These are phyloP conservation scores for Caenorhabditis plicata DNA, from an alignment of 2,888 invertebrate species.

Conservation along the genomic window DNA sequence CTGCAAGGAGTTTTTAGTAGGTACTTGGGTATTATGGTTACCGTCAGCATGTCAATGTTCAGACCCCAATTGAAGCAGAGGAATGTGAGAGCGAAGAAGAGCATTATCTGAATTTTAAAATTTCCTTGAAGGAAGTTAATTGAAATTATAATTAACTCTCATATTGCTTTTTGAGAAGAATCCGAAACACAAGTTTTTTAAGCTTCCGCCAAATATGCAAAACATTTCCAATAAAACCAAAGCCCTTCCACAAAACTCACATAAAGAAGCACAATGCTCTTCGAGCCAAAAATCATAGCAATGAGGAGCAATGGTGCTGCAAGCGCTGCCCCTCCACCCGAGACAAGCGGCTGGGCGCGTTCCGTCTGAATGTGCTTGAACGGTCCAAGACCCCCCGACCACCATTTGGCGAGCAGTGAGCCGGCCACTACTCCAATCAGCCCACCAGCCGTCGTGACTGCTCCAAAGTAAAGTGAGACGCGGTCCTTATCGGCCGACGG, in stretches of 20 bases:
- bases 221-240: background rate
- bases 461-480: slow-evolving; percentile 81
- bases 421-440: slow-evolving; percentile 88
- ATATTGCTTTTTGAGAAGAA: too few relatives aligned
- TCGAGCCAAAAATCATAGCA: slow-evolving; percentile 36
- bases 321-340: slow-evolving; percentile 82
- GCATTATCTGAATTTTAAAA: too few relatives aligned
- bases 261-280: slow-evolving; percentile 33
- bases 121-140: too few relatives aligned
- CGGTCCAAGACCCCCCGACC: slow-evolving; percentile 29
- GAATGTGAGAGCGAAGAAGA: slow-evolving; percentile 71
- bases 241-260: too few relatives aligned
- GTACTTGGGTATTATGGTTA: slow-evolving; percentile 13
- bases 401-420: slow-evolving; percentile 73
- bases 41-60: slow-evolving; percentile 83
- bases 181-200: too few relatives aligned
- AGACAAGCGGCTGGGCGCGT: slow-evolving; percentile 73
- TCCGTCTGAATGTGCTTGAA: slow-evolving; percentile 36
- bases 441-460: slow-evolving; percentile 89
- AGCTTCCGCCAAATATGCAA: too few relatives aligned
- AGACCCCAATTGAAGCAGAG: slow-evolving; percentile 97
- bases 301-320: slow-evolving; percentile 74
- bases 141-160: too few relatives aligned
- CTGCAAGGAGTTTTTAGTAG: slow-evolving; percentile 70
- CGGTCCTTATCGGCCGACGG: slow-evolving; percentile 30